phyloP scores from a whole-genome alignment of 2,888 invertebrate genomes.

The Drosophila hamatofila region DNA sequence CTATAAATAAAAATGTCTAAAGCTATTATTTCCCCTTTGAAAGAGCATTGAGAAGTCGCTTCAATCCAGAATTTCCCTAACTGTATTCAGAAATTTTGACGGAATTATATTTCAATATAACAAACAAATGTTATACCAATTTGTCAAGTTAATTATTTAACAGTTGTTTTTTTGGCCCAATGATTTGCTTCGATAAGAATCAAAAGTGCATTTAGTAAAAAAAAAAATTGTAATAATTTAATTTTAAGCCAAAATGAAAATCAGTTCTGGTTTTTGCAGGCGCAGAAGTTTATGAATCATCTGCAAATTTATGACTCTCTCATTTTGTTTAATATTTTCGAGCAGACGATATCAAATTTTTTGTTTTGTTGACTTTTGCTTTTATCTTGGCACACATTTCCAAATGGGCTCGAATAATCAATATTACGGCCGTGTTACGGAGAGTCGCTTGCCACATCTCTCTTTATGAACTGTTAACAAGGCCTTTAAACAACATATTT shows the following conservation, averaged over 20 bases:
- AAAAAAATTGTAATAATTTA: not conserved
- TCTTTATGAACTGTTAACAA: constrained; percentile 54
- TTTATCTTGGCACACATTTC: constrained; percentile 59
- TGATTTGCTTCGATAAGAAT: not conserved
- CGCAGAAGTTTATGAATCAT: constrained; percentile 16
- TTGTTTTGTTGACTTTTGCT: constrained; percentile 61
- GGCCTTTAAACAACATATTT: constrained; percentile 61
- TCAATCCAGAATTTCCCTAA: no score
- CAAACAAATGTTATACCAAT: not conserved
- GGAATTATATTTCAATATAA: not conserved
- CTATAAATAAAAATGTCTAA: not conserved
- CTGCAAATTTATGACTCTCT: constrained; percentile 41
- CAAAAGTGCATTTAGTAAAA: no score
- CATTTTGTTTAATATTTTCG: constrained; percentile 17
- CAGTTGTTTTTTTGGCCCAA: not conserved
- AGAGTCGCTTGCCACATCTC: constrained; percentile 40
- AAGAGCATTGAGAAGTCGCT: not conserved
- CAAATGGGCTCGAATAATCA: constrained; percentile 45
- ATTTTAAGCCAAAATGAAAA: not conserved
- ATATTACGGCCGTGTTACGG: constrained; percentile 22
- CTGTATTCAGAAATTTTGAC: constrained; percentile 16
- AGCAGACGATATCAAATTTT: constrained; percentile 24
- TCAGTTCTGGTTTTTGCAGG: not conserved
- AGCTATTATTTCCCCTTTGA: not conserved
- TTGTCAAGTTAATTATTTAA: not conserved